Evolutionary conservation across 1,140 invertebrate species (phyloP).

Genomic region (Lineus longissimus): DNA sequence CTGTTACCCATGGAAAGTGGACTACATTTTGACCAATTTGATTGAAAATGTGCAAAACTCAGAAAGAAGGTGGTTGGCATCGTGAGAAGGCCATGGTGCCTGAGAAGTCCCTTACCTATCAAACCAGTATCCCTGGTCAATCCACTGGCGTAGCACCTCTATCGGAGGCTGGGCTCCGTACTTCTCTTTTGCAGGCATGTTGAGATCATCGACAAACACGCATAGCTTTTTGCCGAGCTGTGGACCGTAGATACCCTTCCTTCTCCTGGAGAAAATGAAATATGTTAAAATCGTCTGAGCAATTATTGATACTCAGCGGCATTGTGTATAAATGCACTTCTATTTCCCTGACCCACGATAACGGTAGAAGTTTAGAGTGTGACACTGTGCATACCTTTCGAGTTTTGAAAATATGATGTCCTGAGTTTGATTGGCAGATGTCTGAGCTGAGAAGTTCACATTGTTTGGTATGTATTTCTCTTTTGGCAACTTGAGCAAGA

Average conservation of each 20-base stretch:
- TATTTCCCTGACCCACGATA: too few relatives aligned
- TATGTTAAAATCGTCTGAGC: neutral
- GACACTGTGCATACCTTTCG: slow-evolving; percentile 36
- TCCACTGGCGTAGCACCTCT: slow-evolving; percentile 51
- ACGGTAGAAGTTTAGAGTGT: neutral
- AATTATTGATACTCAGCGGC: neutral
- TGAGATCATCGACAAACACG: slow-evolving; percentile 55
- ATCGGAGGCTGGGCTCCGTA: slow-evolving; percentile 54
- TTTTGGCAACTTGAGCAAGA: slow-evolving; percentile 43
- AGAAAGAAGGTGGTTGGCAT: too few relatives aligned
- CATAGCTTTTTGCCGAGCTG: slow-evolving; percentile 41
- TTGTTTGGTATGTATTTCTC: slow-evolving; percentile 50
- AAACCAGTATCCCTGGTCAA: slow-evolving; percentile 54
- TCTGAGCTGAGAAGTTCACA: slow-evolving; percentile 54
- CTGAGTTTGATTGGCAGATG: slow-evolving; percentile 52
- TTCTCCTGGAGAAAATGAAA: slow-evolving; percentile 34
- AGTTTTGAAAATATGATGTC: slow-evolving; percentile 53
- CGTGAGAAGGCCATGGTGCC: too few relatives aligned
- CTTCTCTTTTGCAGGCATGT: slow-evolving; percentile 54
- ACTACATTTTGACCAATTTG: too few relatives aligned
- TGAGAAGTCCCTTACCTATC: too few relatives aligned
- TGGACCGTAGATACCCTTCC: slow-evolving; percentile 50
- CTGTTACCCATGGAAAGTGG: too few relatives aligned
- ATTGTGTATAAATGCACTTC: too few relatives aligned
- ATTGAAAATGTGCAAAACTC: too few relatives aligned